Base-by-base conservation (phyloP, 2,797 vertebrate genomes). In the Cuniculus paca region DNA sequence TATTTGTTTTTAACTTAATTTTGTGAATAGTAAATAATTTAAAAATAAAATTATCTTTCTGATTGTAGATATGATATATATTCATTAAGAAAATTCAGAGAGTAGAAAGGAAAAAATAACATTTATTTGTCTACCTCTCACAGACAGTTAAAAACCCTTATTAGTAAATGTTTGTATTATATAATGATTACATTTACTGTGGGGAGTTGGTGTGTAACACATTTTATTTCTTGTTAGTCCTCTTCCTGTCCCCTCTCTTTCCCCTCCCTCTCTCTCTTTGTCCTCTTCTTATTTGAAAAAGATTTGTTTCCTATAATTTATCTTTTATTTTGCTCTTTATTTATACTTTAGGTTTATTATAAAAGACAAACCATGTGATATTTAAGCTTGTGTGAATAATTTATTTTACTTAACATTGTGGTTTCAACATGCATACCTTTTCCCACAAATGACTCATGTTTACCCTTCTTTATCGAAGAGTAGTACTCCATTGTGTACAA, bases 31-130 rank as follows among this genome's bases (percentile, higher is more conserved):
- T 56, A 58, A 34, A 61, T 14, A 58, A 74, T 52, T 82, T 13
- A 45, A 72, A 86, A 83, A 70, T 63, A 52, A 93, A 85, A n/a
- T 16, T 14, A 34, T 34, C 13, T 56, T 56, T 28, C 52, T 54
- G 17, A 54, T 22, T 56, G 42, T 56, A 65, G 42, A 36, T 4
- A 24, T 65, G 80, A 75, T 92, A 61, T 24, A 28, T 61, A 5
- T 42, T 74, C 39, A 45, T 36, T 39, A 54, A 89, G 50, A 77
- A 85, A 60, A 85, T 48, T 75, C 36, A 28, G 13, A 42, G 75
- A n/a, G 34, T 65, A 60, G 56, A 58, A 88, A 84, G 77, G 58
- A 87, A 90, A 90, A 90, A 83, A 24, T 48, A n/a, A 31, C 36
- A 79, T 8, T 81, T 16, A 26, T 58, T 63, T 89, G 6, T 8